These are phyloP conservation scores for Cheilosia vulpina DNA, from an alignment of 2,888 invertebrate genomes.

Conservation along the genomic window DNA sequence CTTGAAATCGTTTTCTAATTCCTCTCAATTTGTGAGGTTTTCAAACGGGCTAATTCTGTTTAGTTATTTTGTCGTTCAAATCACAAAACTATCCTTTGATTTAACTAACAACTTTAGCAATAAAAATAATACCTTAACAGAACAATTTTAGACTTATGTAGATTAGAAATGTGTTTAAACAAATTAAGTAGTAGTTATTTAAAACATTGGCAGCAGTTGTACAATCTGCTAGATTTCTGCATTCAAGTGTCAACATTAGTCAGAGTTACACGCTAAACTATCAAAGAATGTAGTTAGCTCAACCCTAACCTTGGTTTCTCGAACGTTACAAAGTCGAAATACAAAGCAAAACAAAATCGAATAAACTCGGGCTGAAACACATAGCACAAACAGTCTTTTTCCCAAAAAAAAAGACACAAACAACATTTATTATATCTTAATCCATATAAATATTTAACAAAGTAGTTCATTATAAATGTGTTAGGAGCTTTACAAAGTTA, in stretches of 20 bases:
- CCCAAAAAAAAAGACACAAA: slow-evolving; percentile 20
- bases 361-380: slow-evolving; percentile 71
- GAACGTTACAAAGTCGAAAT: slow-evolving; percentile 46
- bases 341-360: slow-evolving; percentile 51
- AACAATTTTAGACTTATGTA: slow-evolving; percentile 50
- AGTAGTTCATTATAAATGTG: slow-evolving; percentile 55
- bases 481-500: slow-evolving; percentile 46
- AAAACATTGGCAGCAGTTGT: slow-evolving; percentile 59
- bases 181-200: slow-evolving; percentile 19
- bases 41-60: background rate
- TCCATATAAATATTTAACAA: slow-evolving; percentile 43
- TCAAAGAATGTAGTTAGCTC: slow-evolving; percentile 21
- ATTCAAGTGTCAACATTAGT: slow-evolving; percentile 8
- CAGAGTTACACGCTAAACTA: slow-evolving; percentile 4
- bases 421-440: slow-evolving; percentile 58
- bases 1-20: background rate
- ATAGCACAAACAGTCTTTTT: slow-evolving; percentile 67
- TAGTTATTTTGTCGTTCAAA: background rate
- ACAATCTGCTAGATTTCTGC: slow-evolving; percentile 43
- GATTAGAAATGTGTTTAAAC: slow-evolving; percentile 45
- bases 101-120: slow-evolving; percentile 44
- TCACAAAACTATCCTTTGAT: slow-evolving; percentile 12
- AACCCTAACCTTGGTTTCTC: slow-evolving; percentile 64
- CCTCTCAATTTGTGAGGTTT: background rate
- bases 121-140: slow-evolving; percentile 43